A percentile compares a stretch with the other conserved stretches of the same genome.
These are phyloP conservation scores for Solen grandis DNA, from an alignment of 1,140 invertebrate species.

Conservation along the genomic window DNA sequence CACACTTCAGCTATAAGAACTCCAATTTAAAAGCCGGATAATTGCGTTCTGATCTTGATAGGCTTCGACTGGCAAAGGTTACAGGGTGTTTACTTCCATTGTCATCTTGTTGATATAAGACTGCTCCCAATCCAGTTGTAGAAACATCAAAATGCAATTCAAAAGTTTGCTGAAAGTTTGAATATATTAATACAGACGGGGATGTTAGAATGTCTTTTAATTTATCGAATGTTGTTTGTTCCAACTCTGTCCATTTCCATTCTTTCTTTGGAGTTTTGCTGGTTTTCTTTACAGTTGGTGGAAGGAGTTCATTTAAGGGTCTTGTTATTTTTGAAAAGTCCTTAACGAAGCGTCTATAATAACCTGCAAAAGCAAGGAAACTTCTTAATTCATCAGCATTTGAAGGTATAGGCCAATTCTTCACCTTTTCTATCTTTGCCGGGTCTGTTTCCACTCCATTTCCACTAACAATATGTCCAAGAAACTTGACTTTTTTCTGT, in stretches of 20 bases:
- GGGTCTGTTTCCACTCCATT: no score
- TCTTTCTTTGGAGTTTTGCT: no score
- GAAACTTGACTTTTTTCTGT: slow-evolving; percentile 57
- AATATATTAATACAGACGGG: slow-evolving; percentile 6
- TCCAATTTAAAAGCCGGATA: slow-evolving; percentile 9
- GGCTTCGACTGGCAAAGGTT: not conserved
- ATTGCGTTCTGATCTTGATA: not conserved
- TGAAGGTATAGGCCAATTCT: no score
- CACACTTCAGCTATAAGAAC: slow-evolving; percentile 16
- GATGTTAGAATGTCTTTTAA: not conserved
- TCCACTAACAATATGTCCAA: no score
- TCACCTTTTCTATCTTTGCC: no score
- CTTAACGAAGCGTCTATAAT: no score
- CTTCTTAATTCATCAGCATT: no score
- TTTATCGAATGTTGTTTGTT: not conserved
- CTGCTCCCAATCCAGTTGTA: not conserved
- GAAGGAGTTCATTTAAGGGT: no score
- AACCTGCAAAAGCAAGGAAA: no score
- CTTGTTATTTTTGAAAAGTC: no score
- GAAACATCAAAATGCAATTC: not conserved
- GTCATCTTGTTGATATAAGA: not conserved
- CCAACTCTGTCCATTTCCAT: no score
- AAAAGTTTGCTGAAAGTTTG: not conserved
- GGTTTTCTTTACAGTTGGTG: no score
- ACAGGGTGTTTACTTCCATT: not conserved